Base-by-base conservation (phyloP, 2,888 invertebrate genomes). In the Laothoe populi region DNA sequence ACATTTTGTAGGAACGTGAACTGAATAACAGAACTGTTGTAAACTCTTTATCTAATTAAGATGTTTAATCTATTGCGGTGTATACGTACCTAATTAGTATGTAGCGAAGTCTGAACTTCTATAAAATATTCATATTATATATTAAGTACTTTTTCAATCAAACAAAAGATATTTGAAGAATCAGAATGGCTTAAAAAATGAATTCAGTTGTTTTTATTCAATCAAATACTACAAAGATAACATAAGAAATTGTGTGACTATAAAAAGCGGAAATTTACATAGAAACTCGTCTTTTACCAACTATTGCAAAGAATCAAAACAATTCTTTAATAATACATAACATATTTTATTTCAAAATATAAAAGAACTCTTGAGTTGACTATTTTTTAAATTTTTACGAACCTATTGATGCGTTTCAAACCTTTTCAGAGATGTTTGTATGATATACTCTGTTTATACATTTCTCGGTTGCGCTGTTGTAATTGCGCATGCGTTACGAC, bases 11-110 rank as follows among this genome's bases (percentile, higher is more conserved):
- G 26, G 8, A 44, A 53, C 60, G 60, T 53, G 60, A 7, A 49
- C 40, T 13, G 53, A 61, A 61, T 61, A 57, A 21, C 31, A 10
- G n/a, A 53, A 26, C n/a, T 42, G 35, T 3, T 35, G 13, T 46
- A 19, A 35, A 53, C 53, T 53, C 59, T 70, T 35, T 35, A 19
- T 53, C 31, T 53, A 58, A 40, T 42, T 58, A 58, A 40, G 16
- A 42, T 58, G 40, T 40, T 23, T 42, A 58, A 58, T 53, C 2
- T 3, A 19, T 31, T 35, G 35, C 16, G 19, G 11, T 42, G 42
- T 42, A 16, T 42, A 2, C 4, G 7, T 11, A 13, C 26, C 7
- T 7, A 26, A 0, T 38, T 38, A 38, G 11, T 10, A 10, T 38
- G 5, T 10, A 7, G 38, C 1, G 13, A 13, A 3, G 38, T 38